phyloP scores from a whole-genome alignment of 2,797 vertebrate species.

The Rhinella marina region DNA sequence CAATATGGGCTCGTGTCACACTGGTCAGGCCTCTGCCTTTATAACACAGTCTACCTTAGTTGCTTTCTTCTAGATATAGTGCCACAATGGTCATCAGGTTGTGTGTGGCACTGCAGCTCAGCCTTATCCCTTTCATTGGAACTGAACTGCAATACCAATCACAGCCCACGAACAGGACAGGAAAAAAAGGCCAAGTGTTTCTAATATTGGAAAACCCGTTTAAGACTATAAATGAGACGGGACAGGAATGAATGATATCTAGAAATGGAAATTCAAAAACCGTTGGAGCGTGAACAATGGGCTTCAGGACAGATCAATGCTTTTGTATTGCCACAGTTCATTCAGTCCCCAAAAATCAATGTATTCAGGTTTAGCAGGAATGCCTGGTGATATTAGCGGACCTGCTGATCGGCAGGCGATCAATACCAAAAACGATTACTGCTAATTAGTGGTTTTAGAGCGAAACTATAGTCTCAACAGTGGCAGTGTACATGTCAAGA shows the following conservation, averaged over 20 bases:
- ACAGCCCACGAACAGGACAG: not conserved
- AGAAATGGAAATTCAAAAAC: not conserved
- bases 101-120: no score
- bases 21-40: no score
- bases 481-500: not conserved
- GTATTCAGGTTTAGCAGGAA: not conserved
- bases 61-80: no score
- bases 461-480: not conserved
- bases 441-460: slow-evolving; percentile 4
- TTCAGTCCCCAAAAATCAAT: slow-evolving; percentile 20
- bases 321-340: slow-evolving; percentile 1
- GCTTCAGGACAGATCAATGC: not conserved
- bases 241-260: not conserved
- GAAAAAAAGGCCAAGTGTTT: no score
- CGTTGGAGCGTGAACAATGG: not conserved
- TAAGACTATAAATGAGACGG: not conserved
- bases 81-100: no score
- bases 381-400: not conserved
- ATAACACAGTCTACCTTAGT: no score
- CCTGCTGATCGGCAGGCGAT: slow-evolving; percentile 1
- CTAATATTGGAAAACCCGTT: no score
- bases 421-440: not conserved
- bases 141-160: not conserved
- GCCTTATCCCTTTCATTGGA: not conserved
- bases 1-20: no score